Conservation (phyloP, 2,113 vertebrate species). For the Emydocephalus ijimae region DNA sequence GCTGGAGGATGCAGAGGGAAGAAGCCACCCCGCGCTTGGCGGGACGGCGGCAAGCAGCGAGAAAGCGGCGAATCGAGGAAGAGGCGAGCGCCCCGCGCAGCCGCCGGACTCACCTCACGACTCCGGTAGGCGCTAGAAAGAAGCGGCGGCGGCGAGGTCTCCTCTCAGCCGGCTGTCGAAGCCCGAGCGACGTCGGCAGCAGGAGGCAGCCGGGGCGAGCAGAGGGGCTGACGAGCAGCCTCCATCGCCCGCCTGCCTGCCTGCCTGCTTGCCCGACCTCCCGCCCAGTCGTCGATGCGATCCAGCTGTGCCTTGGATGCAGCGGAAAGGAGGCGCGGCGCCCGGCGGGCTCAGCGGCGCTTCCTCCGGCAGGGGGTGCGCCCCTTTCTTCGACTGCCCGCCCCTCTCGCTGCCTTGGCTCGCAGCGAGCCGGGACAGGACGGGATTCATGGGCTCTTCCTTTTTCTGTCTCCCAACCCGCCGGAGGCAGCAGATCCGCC, state of each 20-base stretch:
- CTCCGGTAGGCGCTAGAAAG: neutral
- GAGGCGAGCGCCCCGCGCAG: no score
- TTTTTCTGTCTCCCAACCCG: neutral
- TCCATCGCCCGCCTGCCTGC: neutral
- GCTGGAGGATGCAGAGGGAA: neutral
- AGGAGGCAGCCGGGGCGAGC: neutral
- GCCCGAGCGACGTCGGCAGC: neutral
- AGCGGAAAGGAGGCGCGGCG: neutral
- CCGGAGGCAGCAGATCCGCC: neutral
- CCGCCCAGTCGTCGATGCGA: neutral
- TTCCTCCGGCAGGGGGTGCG: conserved; percentile 4
- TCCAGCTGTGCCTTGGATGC: neutral
- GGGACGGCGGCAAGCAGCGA: neutral
- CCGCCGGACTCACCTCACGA: conserved; percentile 1
- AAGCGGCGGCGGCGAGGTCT: neutral
- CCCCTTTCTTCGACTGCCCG: neutral
- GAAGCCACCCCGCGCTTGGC: neutral
- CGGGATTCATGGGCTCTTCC: neutral
- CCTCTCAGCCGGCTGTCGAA: neutral
- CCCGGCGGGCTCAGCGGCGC: neutral
- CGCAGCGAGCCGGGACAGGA: neutral
- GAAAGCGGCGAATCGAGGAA: no score
- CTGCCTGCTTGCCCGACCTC: neutral
- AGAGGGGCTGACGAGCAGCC: neutral
- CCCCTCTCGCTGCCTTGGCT: neutral